Evolutionary conservation across 2,113 vertebrate species (phyloP), one percentile per base, ranked within the genome.

Genomic region (Guaruba guarouba): DNA sequence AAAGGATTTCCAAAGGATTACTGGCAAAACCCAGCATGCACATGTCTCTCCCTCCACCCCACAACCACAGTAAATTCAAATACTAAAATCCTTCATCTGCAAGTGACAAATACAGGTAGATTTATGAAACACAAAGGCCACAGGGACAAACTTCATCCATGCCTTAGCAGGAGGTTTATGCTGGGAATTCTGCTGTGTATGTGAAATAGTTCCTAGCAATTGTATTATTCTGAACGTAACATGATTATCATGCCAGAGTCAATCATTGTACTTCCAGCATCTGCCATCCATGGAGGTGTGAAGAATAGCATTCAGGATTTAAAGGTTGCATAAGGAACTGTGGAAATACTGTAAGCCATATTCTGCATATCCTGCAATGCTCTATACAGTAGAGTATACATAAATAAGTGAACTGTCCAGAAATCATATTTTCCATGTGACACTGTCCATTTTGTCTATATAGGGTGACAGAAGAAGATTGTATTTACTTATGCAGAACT

Each of bases 1-100:
- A 90, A 96, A 97, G 94, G 95, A 95, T 96, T 96, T 95, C 95
- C 82, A 79, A 91, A 96, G 84, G 86, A 94, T 95, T 91, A 82
- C 67, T 88, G 59, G 67, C 83, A 95, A 74, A 86, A 81, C 71
- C 73, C 82, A 93, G 59, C 49, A 76, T 61, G 48, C 70, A 86
- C 67, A 23, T 33, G 44, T 92, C 66, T 77, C 57, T 91, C 67
- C 63, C 71, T 74, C 31, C 44, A 82, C 55, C 57, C 41, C 73
- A 80, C 59, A 71, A 8, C 18, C 61, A 68, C 7, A 9, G 51
- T 35, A 81, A 88, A 69, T 92, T 79, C 44, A 52, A 91, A 82
- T 44, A 48, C 31, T 86, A 76, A 91, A 82, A 37, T 33, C 19
- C 41, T 90, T 79, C 91, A 61, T 82, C 80, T 86, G 8, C 81